These are phyloP conservation scores for Dexiosoma caninum DNA, from an alignment of 2,888 invertebrate species.

Conservation along the genomic window DNA sequence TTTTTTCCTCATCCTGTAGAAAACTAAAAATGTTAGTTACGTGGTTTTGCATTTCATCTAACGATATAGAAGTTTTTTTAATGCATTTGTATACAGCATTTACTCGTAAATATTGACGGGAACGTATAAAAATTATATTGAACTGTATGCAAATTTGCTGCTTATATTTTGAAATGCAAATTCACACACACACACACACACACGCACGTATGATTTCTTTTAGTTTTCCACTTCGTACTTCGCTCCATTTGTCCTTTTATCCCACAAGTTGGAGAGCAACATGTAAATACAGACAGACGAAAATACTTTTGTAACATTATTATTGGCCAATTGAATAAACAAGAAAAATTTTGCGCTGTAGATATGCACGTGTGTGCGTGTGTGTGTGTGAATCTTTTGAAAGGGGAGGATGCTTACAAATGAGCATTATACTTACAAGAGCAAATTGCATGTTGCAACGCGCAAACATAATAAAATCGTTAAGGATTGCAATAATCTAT, in stretches of 20 bases:
- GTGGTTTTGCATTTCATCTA: too few species aligned
- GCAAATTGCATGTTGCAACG: conserved; percentile 63
- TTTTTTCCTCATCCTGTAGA: too few species aligned
- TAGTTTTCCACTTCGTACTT: not conserved
- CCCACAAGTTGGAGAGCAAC: not conserved
- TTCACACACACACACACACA: not conserved
- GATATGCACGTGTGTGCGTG: not conserved
- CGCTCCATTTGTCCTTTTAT: not conserved
- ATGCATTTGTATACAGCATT: conserved; percentile 36
- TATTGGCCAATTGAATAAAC: conserved; percentile 32
- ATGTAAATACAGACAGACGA: not conserved
- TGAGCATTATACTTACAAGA: conserved; percentile 48
- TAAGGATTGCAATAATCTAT: conserved; percentile 61
- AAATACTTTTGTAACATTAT: conserved; percentile 16
- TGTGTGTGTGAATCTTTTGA: not conserved
- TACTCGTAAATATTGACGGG: conserved; percentile 51
- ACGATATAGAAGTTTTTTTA: not conserved
- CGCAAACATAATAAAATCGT: conserved; percentile 63
- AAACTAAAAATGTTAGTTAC: too few species aligned
- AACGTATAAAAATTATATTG: conserved; percentile 47
- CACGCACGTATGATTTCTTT: not conserved
- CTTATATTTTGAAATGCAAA: not conserved
- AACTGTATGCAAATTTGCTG: conserved; percentile 46
- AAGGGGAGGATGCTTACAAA: conserved; percentile 23
- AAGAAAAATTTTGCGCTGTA: conserved; percentile 2